Evolutionary conservation across 2,888 invertebrate species (phyloP).

Genomic region (Diarsia mendica): DNA sequence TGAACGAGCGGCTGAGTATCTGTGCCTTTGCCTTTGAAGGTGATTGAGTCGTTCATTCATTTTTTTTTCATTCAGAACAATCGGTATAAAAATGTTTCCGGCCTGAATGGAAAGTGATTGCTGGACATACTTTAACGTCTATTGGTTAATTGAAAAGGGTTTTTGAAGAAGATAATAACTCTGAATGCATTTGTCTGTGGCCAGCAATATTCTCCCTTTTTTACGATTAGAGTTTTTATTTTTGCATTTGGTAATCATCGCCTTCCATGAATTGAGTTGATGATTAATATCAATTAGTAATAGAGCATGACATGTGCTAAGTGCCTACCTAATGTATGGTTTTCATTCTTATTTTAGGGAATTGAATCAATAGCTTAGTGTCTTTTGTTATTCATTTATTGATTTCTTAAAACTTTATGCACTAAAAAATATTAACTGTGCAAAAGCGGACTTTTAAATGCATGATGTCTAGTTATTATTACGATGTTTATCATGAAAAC

Average conservation of each 20-base stretch:
- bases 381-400: neutral
- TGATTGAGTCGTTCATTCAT: constrained; percentile 76
- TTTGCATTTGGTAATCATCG: neutral
- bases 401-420: neutral
- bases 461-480: neutral
- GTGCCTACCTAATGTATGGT: constrained; percentile 3
- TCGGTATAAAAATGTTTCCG: constrained; percentile 49
- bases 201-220: neutral
- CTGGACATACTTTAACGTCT: constrained; percentile 48
- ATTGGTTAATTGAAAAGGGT: constrained; percentile 24
- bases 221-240: neutral
- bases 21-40: constrained; percentile 74
- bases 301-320: constrained; percentile 9
- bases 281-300: constrained; percentile 38
- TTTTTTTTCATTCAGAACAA: constrained; percentile 29
- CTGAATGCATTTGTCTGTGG: neutral
- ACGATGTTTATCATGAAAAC: too few relatives aligned
- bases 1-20: constrained; percentile 79
- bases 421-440: neutral
- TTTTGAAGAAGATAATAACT: constrained; percentile 30
- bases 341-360: constrained; percentile 3
- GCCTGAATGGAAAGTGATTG: constrained; percentile 18
- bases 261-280: constrained; percentile 29
- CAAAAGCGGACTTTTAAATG: neutral
- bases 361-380: neutral